phyloP scores from a whole-genome alignment of 2,113 vertebrate genomes.

The Chrysemys picta region DNA sequence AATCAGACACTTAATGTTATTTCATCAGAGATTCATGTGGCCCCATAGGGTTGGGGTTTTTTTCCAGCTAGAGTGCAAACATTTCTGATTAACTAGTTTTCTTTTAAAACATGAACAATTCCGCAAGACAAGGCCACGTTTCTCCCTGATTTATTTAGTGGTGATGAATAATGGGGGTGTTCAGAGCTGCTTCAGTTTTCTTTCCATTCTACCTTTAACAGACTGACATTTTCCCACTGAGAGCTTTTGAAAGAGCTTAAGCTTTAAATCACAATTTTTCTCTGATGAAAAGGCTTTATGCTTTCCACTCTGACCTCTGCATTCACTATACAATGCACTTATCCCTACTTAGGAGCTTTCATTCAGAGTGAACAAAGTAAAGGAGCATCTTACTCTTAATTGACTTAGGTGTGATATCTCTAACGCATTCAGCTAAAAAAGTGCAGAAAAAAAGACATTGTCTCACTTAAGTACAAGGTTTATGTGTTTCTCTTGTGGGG shows the following conservation, averaged over 20 bases:
- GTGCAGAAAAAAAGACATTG: slow-evolving; percentile 28
- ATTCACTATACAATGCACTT: slow-evolving; percentile 53
- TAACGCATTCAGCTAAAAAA: slow-evolving; percentile 55
- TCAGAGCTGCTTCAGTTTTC: not conserved
- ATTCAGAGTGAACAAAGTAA: slow-evolving; percentile 66
- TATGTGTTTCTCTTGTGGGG: not conserved
- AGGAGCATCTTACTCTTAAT: slow-evolving; percentile 58
- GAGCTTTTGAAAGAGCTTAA: slow-evolving; percentile 61
- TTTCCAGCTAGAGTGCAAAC: slow-evolving; percentile 15
- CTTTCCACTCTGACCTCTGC: slow-evolving; percentile 53
- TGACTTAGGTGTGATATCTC: slow-evolving; percentile 74
- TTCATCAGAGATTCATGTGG: not conserved
- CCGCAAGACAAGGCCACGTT: not conserved
- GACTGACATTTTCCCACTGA: not conserved
- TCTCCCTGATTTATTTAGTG: slow-evolving; percentile 41
- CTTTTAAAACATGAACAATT: slow-evolving; percentile 30
- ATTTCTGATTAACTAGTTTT: slow-evolving; percentile 12
- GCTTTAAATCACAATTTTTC: slow-evolving; percentile 63
- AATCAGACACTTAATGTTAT: not conserved
- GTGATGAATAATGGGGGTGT: slow-evolving; percentile 11
- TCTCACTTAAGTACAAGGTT: slow-evolving; percentile 11
- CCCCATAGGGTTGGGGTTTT: not conserved
- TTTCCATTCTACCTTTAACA: slow-evolving; percentile 40
- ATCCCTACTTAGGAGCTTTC: slow-evolving; percentile 58
- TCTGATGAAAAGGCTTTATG: slow-evolving; percentile 51